Conservation (phyloP, 2,888 invertebrate species). For the Antitype chi region DNA sequence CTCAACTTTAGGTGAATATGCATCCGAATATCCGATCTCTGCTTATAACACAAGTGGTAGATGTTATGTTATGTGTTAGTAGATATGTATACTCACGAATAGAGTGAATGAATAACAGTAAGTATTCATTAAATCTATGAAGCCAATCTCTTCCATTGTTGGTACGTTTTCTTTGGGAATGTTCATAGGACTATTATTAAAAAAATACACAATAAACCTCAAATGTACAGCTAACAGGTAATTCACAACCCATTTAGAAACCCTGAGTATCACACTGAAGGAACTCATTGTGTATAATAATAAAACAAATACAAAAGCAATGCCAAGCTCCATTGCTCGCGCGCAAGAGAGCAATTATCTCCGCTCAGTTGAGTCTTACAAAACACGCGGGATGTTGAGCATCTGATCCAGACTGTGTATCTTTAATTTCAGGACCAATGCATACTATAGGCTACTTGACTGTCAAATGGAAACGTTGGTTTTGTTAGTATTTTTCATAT, state of each 20-base stretch:
- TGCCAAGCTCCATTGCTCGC: slow-evolving; percentile 35
- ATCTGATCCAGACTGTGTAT: not conserved
- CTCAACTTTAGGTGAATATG: too few relatives aligned
- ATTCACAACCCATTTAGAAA: not conserved
- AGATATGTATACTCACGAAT: too few relatives aligned
- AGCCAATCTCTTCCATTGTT: too few relatives aligned
- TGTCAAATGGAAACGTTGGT: not conserved
- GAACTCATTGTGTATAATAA: slow-evolving; percentile 9
- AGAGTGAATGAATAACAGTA: too few relatives aligned
- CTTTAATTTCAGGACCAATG: not conserved
- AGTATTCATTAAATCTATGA: too few relatives aligned
- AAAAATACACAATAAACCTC: not conserved
- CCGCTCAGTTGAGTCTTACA: slow-evolving; percentile 28
- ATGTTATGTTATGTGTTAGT: too few relatives aligned
- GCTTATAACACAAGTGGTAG: too few relatives aligned
- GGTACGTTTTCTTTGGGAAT: too few relatives aligned
- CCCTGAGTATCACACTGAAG: not conserved
- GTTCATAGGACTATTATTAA: not conserved
- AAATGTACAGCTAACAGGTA: not conserved
- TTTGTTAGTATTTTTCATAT: too few relatives aligned
- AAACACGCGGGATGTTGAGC: slow-evolving; percentile 8
- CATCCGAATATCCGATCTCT: too few relatives aligned
- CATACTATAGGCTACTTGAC: not conserved
- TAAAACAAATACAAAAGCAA: slow-evolving; percentile 29
- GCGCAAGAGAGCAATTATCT: slow-evolving; percentile 40